Evolutionary conservation across 2,888 invertebrate species (phyloP).

Genomic region (Volucella inanis): DNA sequence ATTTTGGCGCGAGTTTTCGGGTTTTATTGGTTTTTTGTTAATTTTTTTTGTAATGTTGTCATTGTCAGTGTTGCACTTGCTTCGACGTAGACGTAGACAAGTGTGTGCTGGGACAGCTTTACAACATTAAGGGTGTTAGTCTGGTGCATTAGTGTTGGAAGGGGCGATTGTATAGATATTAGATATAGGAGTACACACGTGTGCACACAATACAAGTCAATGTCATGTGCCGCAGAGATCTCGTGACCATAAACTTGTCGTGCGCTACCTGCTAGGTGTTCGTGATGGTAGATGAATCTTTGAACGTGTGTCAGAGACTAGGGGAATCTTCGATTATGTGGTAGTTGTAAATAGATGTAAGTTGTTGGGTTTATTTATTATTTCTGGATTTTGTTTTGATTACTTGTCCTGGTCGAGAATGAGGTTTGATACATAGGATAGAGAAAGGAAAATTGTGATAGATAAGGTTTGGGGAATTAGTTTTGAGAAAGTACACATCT

Average conservation of each 20-base stretch:
- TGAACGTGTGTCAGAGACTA: slow-evolving; percentile 58
- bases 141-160: slow-evolving; percentile 2
- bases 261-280: slow-evolving; percentile 56
- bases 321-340: slow-evolving; percentile 36
- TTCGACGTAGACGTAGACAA: slow-evolving; percentile 9
- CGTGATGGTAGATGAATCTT: slow-evolving; percentile 1
- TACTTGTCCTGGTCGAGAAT: slow-evolving; percentile 27
- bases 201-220: not conserved
- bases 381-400: slow-evolving; percentile 66
- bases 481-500: too few relatives aligned
- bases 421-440: slow-evolving; percentile 9
- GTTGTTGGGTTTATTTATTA: slow-evolving; percentile 29
- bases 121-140: not conserved
- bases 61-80: slow-evolving; percentile 16
- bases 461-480: not conserved
- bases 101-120: not conserved
- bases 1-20: slow-evolving; percentile 42
- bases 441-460: slow-evolving; percentile 23
- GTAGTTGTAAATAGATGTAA: slow-evolving; percentile 15
- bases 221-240: slow-evolving; percentile 36
- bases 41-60: too few relatives aligned
- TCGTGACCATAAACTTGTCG: slow-evolving; percentile 64
- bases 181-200: not conserved
- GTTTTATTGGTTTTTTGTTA: slow-evolving; percentile 53
- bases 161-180: not conserved